Evolutionary conservation across 2,797 vertebrate genomes (phyloP), one percentile per base, ranked within the genome.

Genomic region (Aulostomus chinensis): DNA sequence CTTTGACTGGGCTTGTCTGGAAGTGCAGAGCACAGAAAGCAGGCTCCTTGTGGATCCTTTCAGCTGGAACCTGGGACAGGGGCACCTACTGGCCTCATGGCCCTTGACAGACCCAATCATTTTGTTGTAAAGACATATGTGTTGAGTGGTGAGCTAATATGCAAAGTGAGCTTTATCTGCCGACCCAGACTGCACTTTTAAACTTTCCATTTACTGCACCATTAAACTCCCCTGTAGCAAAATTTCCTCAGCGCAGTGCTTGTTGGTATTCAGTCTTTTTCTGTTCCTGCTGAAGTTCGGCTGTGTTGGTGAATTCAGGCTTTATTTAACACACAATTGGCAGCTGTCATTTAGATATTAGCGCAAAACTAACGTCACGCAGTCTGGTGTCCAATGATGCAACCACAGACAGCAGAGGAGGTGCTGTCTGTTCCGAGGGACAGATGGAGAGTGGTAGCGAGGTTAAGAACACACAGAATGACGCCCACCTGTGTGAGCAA

Each of bases 101-200:
- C 14, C 13, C 40, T 16, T 30, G 16, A 63, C 49, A 17, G 43
- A 48, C 28, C 65, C 50, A 55, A 8, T 6, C 68, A 25, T 13
- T 58, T n/a, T 13, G 11, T 26, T 63, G 68, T 64, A 76, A 81
- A 61, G 38, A 35, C 67, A 63, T 62, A 67, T 50, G 37, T 45
- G 34, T 48, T 33, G 24, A 48, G 58, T 18, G 43, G 50, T 62
- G 58, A 72, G 73, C 20, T 55, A 68, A 78, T 43, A 70, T 53
- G 48, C 38, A 52, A 73, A 52, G 50, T 35, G 33, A 54, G 51
- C n/a, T 76, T 51, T 30, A 51, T 50, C 36, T 4, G 4, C 12
- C 53, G 33, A 61, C 21, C 20, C 4, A 2, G 20, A 36, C 15
- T 47, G 18, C 47, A 42, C 29, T 42, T 61, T 21, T 65, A 38